Evolutionary conservation across 2,113 vertebrate species (phyloP).

Genomic region (Microcebus jonahi): DNA sequence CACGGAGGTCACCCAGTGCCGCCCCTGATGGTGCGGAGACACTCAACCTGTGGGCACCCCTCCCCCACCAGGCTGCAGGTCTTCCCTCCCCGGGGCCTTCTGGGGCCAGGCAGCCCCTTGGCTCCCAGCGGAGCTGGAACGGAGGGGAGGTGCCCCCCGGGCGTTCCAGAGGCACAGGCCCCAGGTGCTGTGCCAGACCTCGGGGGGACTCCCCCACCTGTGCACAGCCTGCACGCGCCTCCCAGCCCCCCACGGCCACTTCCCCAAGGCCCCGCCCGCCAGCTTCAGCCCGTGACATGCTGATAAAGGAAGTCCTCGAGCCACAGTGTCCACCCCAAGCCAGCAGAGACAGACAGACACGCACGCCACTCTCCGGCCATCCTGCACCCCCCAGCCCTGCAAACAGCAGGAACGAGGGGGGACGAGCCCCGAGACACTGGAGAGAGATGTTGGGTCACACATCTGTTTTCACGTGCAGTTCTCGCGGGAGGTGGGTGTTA

Average conservation of each 20-base stretch:
- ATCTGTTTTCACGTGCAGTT: neutral
- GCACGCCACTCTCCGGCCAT: accelerated
- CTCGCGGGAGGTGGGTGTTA: neutral
- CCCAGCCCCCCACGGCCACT: neutral
- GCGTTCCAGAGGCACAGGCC: neutral
- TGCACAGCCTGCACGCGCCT: accelerated
- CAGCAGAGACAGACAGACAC: neutral
- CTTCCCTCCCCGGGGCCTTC: neutral
- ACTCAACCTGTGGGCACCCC: accelerated
- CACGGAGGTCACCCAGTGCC: neutral
- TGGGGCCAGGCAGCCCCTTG: neutral
- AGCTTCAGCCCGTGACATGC: neutral
- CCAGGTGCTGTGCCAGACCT: neutral
- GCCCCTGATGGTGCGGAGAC: neutral
- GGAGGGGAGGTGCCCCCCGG: neutral
- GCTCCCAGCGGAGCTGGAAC: neutral
- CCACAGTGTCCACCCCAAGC: neutral
- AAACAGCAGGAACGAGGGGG: neutral
- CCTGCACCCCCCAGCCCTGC: neutral
- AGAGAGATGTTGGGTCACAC: accelerated
- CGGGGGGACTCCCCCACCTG: neutral
- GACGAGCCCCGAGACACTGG: neutral
- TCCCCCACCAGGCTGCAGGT: neutral
- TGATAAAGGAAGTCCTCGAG: neutral
- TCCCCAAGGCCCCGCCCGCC: neutral